Evolutionary conservation across 2,888 invertebrate species (phyloP), one percentile per base, ranked within the genome.

Genomic region (Magallana nippona): DNA sequence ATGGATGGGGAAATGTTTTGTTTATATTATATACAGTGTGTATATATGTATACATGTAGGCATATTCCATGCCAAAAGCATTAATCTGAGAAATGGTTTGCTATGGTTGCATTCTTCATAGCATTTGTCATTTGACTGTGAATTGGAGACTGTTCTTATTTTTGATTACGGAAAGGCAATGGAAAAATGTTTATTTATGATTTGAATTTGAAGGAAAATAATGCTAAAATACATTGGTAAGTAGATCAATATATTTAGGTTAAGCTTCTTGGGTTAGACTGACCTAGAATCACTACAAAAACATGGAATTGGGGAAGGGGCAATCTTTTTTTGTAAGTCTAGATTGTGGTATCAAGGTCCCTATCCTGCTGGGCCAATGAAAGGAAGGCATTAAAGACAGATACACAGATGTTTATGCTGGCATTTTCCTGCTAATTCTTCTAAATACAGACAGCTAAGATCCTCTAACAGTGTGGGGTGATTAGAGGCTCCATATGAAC

Each of bases 401-500:
- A 71, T 71, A 71, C 71, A 71, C 71, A 71, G 32, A 71, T 71
- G 71, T 71, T 71, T 71, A 13, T 22, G 15, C 32, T 71, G 32
- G 32, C 27, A 71, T 27, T 27, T 71, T 71, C 71, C 71, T 71
- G 71, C 27, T 71, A 71, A 71, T 71, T 71, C 71, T 71, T 71
- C 71, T 71, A 71, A 71, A 71, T 71, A 71, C 71, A 71, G 71
- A 71, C 32, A 71, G 15, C 71, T 71, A 27, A 71, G 71, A 71
- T 71, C 71, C 44, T 32, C 27, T 15, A 27, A 8, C 71, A 71
- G 71, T 27, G 32, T 71, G 71, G 71, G 71, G 71, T 13, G 71
- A 71, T 71, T 71, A 71, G 71, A 22, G 32, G 22, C 22, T 71
- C 10, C 11, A 71, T 11, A 22, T 71, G 27, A 10, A 22, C 13